Base-by-base conservation (phyloP, 2,797 vertebrate species). In the Distichodus sexfasciatus region DNA sequence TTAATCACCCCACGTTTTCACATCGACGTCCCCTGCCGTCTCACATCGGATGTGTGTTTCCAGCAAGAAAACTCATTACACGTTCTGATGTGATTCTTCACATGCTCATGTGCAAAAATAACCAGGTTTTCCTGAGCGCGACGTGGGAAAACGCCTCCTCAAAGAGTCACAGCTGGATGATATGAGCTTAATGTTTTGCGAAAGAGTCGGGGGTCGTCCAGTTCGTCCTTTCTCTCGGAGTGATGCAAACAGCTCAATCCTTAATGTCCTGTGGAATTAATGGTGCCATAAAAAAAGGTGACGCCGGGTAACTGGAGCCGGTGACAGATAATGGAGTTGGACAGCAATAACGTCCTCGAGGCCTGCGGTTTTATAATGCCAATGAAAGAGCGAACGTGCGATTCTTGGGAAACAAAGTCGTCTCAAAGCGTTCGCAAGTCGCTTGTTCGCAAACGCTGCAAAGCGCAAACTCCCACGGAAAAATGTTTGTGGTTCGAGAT, bases 241-340 rank as follows among this genome's bases (percentile, higher is more conserved):
- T 66, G 33, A 66, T 66, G 54, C 63, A 66, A 66, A 66, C 66
- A 66, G 46, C 44, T 66, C 70, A 72, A 44, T 72, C 47, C 55
- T 60, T 60, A 72, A 66, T 72, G 54, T 64, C 61, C 54, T 61
- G 4, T 33, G 35, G 46, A 55, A 61, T 70, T 47, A 62, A 71
- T 74, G 57, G 40, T 31, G 63, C 69, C 26, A 47, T 62, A 59
- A 60, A n/a, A n/a, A 66, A 59, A 36, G 43, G 60, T 66, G 57
- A 72, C 60, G 28, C 38, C 55, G n/a, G 58, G 60, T 66, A 72
- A 66, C 65, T 23, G 50, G 53, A 48, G 21, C 47, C 38, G 28
- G 44, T 26, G 54, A 51, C 24, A 59, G 57, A 62, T 62, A 72
- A 66, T 65, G 28, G 36, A 63, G 58, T 71, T 51, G 69, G 62